Evolutionary conservation across 2,888 invertebrate species (phyloP), one percentile per base, ranked within the genome.

Genomic region (Eupithecia subfuscata): DNA sequence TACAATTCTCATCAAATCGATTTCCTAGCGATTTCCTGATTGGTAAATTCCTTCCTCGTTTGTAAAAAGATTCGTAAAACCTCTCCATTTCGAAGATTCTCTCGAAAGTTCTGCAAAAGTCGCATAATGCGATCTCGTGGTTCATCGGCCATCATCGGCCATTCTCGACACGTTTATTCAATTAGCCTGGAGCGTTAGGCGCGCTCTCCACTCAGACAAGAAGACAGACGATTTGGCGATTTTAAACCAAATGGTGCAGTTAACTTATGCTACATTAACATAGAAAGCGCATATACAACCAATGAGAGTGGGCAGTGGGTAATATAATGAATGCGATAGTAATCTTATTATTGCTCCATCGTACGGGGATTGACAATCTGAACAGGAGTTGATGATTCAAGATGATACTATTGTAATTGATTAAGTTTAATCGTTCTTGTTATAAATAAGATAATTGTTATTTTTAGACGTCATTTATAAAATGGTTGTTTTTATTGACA

Each of bases 91-190:
- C 63, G 30, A 64, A 64, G 64, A 64, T 64, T 64, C 34, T 63
- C 16, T 64, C 18, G 18, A 43, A 68, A 68, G 68, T 68, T 64
- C 22, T 2, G 30, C 64, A 25, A 63, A 74, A 77, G 77, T 74
- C 40, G 76, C 67, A 69, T 74, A 70, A 74, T 77, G 74, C 69
- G 71, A 45, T 74, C 71, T 70, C 25, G 76, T 75, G 73, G 71
- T 68, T 75, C 70, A 67, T 78, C 71, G 79, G 71, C 81, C 80
- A 81, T 82, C 79, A 80, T 80, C 79, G 75, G 63, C 76, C 73
- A 82, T 80, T 79, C 79, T 56, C 77, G 80, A 83, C 83, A 83
- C 83, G 83, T 82, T 82, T 83, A 82, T 83, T 82, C 83, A 82
- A 83, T 83, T 83, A 83, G 80, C 80, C 78, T 78, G 22, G 69